Base-by-base conservation (phyloP, 2,888 invertebrate genomes). In the Caradrina clavipalpis region DNA sequence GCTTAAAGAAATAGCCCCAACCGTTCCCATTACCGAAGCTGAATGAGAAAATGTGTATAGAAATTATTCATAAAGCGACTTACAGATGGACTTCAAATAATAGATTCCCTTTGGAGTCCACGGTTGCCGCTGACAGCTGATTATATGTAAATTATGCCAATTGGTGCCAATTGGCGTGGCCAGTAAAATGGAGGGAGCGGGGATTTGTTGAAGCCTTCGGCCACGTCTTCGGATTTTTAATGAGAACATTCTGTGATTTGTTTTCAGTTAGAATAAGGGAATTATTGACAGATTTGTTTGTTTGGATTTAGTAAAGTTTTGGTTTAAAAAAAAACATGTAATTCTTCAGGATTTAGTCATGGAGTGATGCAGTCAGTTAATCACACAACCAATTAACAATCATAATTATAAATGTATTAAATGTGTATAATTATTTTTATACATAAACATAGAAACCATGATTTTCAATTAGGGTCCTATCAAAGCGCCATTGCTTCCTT, bases 101-200 rank as follows among this genome's bases (percentile, higher is more conserved):
- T 87, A 84, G 86, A 86, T 81, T 84, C 84, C 73, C 76, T 84
- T 69, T 84, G 78, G 83, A 66, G 73, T 77, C 76, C 64, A 74
- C 62, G 62, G 74, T 83, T 88, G 88, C 73, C 65, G 69, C 74
- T 88, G 88, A 88, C 88, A 87, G 86, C 83, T 88, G 88, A 88
- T 88, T 87, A 87, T 84, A 85, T 82, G 84, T 78, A 87, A 84
- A 88, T 87, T 85, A 87, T 81, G 81, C 85, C 88, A 87, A 88
- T 87, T 88, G 80, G 79, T 74, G 81, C 80, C 83, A 84, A 82
- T 84, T 82, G 78, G 72, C 76, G 76, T 78, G 80, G 73, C 83
- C 78, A 70, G 81, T 63, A 64, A 76, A 83, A 76, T 68, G 73
- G 73, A 60, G 73, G 69, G 76, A 68, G 64, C 61, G 71, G 76